A percentile compares a stretch with the other conserved stretches of the same genome.
Evolutionary conservation across 2,888 invertebrate genomes (phyloP).

Genomic region (Ennomos erosarius): DNA sequence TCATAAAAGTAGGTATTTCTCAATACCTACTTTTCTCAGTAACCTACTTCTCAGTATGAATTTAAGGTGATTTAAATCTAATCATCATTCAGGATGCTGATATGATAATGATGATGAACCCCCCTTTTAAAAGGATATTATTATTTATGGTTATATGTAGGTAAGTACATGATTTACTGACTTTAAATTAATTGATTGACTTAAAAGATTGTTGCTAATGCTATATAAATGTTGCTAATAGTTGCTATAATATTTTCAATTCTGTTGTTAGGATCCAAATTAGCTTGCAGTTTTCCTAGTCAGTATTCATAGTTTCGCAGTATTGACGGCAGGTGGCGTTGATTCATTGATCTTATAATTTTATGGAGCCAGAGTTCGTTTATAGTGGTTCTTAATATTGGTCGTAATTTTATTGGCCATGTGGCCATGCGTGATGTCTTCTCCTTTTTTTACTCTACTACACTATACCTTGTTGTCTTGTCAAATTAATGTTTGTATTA

Average conservation of each 20-base stretch:
- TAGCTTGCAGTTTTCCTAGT: not conserved
- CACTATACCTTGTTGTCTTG: not conserved
- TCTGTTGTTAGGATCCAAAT: not conserved
- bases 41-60: too few species aligned
- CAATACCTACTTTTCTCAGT: too few species aligned
- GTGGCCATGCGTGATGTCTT: constrained; percentile 33
- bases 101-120: too few species aligned
- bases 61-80: too few species aligned
- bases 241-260: not conserved
- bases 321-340: constrained; percentile 64
- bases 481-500: too few species aligned
- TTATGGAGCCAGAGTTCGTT: constrained; percentile 60
- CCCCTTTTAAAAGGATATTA: too few species aligned
- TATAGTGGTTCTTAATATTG: constrained; percentile 62
- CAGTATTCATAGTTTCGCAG: constrained; percentile 27
- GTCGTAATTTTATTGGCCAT: constrained; percentile 45
- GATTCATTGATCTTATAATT: constrained; percentile 67
- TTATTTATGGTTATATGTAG: not conserved
- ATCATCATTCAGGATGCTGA: too few species aligned
- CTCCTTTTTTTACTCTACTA: too few species aligned
- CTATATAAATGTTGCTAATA: too few species aligned
- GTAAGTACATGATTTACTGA: constrained; percentile 40
- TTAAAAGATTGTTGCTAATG: constrained; percentile 38
- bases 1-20: too few species aligned
- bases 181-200: constrained; percentile 45